Evolutionary conservation across 2,888 invertebrate species (phyloP).

Genomic region (Tanypteryx hageni): DNA sequence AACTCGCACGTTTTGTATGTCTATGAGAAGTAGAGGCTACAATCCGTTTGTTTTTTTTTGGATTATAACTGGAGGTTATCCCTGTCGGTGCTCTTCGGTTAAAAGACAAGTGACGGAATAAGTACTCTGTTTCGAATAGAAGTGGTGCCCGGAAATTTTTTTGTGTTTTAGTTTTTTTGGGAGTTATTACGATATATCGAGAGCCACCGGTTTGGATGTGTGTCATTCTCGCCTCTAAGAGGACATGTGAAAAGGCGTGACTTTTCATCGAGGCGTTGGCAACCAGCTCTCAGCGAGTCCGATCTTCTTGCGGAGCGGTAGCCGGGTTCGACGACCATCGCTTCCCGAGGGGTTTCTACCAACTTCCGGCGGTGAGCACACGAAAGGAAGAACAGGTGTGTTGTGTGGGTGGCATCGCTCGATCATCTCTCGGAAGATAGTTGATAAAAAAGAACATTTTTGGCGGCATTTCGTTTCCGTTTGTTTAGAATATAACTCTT

Average conservation of each 20-base stretch:
- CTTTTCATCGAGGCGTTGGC: not conserved
- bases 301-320: not conserved
- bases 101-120: not conserved
- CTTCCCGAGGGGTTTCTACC: conserved; percentile 13
- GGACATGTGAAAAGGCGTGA: conserved; percentile 28
- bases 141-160: not conserved
- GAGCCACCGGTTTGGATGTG: not conserved
- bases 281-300: not conserved
- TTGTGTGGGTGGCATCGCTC: not conserved
- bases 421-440: not conserved
- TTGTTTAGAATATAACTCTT: not conserved
- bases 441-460: not conserved
- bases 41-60: not conserved
- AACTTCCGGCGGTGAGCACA: conserved; percentile 3
- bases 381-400: conserved; percentile 35
- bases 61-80: not conserved
- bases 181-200: not conserved
- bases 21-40: not conserved
- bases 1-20: not conserved
- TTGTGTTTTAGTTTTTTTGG: not conserved
- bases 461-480: conserved; percentile 6
- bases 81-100: not conserved
- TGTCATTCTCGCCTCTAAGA: not conserved
- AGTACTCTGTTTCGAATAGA: not conserved
- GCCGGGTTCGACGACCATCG: conserved; percentile 2